Base-by-base conservation (phyloP, 2,797 vertebrate genomes). In the Miichthys miiuy region DNA sequence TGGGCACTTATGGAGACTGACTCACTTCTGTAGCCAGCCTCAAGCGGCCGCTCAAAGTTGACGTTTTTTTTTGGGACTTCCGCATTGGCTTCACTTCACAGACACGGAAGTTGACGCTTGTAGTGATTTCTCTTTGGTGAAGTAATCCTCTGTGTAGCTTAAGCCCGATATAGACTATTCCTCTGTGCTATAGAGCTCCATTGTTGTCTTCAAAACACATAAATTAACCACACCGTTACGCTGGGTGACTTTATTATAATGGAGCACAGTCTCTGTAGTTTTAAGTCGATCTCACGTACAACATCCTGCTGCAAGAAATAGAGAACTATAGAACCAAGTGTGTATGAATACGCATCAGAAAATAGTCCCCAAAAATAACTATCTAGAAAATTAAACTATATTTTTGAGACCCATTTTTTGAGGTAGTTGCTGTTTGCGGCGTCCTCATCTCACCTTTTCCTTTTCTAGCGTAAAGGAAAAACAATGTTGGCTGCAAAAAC, bases 131-230 rank as follows among this genome's bases (percentile, higher is more conserved):
- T 48, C 13, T 17, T 21, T 41, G 10, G 62, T 11, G 8, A 51
- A n/a, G n/a, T n/a, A n/a, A n/a, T n/a, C n/a, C 25, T 3, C 23
- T 47, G 18, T 47, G 20, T 0, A 41, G 62, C 27, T 11, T 4
- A 56, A 48, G 14, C 25, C 41, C 25, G 27, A 41, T 20, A 23
- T 50, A 48, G 20, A 34, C 48, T 48, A 12, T 18, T 48, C 13
- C 13, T 69, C 41, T 42, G 30, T 20, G 3, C 30, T 55, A 13
- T 21, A 18, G 27, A 66, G 20, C 50, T 47, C 34, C 34, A 20
- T 10, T 72, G 48, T 52, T 50, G 25, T n/a, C 18, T 12, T 42
- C 16, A 48, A 34, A 61, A 27, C 47, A 72, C 56, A 55, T 52
- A 12, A 9, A 54, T 52, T 25, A 55, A 64, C 8, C 34, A 8